Percentiles rank a stretch among this genome's conserved stretches.
Evolutionary conservation across 2,888 invertebrate species (phyloP).

Genomic region (Hybos culiciformis): DNA sequence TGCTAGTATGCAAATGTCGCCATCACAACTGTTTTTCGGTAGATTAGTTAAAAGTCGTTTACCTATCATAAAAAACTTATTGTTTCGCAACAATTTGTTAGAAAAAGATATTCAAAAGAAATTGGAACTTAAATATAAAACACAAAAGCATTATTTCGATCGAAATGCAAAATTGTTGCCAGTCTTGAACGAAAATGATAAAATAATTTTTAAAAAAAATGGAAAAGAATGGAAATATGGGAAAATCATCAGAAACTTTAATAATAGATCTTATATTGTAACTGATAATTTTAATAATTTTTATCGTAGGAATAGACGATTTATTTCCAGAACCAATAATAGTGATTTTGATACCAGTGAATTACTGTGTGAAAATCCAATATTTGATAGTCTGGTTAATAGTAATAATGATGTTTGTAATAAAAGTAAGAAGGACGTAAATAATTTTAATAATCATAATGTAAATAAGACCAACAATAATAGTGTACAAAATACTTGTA

Average conservation of each 20-base stretch:
- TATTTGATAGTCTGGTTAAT: no score
- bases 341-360: no score
- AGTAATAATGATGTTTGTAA: no score
- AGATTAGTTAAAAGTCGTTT: constrained; percentile 7
- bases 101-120: constrained; percentile 2
- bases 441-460: no score
- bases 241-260: constrained; percentile 6
- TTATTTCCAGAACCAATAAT: no score
- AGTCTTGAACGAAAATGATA: not conserved
- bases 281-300: constrained; percentile 8
- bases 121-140: constrained; percentile 2
- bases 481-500: no score
- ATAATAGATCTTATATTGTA: constrained; percentile 10
- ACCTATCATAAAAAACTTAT: constrained; percentile 2
- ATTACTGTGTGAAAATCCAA: no score
- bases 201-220: constrained; percentile 9
- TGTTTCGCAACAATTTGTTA: not conserved
- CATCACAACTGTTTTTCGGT: constrained; percentile 9
- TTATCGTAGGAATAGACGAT: constrained; percentile 6
- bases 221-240: constrained; percentile 9
- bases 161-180: constrained; percentile 2
- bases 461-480: no score
- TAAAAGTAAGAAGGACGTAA: no score
- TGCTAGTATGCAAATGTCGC: constrained; percentile 7
- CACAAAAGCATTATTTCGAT: constrained; percentile 5